phyloP scores from a whole-genome alignment of 2,888 invertebrate genomes.

The Acleris laterana region DNA sequence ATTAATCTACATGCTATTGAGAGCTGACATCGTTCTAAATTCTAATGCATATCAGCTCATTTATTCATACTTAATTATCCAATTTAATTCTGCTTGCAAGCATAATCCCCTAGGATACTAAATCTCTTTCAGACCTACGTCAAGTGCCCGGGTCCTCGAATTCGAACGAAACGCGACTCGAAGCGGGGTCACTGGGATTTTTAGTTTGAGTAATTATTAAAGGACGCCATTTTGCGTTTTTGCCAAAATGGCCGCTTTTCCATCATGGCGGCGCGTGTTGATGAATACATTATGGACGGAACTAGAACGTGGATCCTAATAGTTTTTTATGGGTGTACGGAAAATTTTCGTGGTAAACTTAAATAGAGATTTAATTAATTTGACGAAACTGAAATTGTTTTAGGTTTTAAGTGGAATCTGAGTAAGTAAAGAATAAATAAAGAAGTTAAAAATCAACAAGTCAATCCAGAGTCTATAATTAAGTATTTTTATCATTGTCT shows the following conservation, averaged over 20 bases:
- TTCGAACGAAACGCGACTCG: not conserved
- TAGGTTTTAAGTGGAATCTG: too few relatives aligned
- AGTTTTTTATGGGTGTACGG: not conserved
- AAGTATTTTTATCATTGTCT: too few relatives aligned
- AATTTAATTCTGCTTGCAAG: not conserved
- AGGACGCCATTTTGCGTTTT: conserved; percentile 7
- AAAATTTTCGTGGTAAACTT: not conserved
- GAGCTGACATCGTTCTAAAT: too few relatives aligned
- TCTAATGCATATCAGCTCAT: too few relatives aligned
- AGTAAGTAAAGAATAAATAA: too few relatives aligned
- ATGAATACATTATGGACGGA: conserved; percentile 5
- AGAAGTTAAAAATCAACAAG: too few relatives aligned
- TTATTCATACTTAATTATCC: not conserved
- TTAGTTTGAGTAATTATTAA: not conserved
- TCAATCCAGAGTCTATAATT: too few relatives aligned
- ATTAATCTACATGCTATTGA: too few relatives aligned
- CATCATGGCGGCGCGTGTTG: conserved; percentile 10
- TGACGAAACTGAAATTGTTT: too few relatives aligned
- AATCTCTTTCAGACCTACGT: not conserved
- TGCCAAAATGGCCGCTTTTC: conserved; percentile 10
- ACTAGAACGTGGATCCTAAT: not conserved
- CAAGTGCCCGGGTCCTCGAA: not conserved
- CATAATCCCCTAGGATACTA: not conserved
- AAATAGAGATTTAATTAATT: not conserved
- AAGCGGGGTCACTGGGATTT: not conserved